Conservation (phyloP, 2,888 invertebrate genomes). For the Lithophane leautieri region DNA sequence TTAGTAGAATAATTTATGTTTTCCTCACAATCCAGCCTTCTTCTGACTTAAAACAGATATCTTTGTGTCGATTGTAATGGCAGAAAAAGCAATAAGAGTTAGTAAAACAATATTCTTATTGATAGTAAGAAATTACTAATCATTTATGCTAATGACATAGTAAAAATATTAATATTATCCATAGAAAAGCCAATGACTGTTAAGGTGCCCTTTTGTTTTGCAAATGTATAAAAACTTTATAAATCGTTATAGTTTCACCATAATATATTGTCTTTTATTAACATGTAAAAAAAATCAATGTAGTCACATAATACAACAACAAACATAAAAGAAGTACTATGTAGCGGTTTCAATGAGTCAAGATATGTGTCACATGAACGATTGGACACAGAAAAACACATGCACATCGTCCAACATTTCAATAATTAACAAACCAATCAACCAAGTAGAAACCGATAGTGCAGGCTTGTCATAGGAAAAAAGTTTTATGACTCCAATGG, state of each 20-base stretch:
- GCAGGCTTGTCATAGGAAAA: slow-evolving; percentile 19
- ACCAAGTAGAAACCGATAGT: slow-evolving; percentile 23
- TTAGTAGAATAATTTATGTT: too few species aligned
- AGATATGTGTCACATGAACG: background rate
- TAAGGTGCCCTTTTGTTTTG: too few species aligned
- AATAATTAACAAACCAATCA: slow-evolving; percentile 29
- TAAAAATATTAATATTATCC: too few species aligned
- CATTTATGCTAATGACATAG: too few species aligned
- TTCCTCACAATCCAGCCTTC: too few species aligned
- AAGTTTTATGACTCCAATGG: slow-evolving; percentile 16
- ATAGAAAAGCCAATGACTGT: too few species aligned
- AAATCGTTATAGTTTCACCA: background rate
- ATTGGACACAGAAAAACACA: slow-evolving; percentile 2
- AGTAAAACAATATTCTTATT: too few species aligned
- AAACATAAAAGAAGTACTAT: background rate
- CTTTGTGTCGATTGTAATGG: too few species aligned
- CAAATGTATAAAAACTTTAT: too few species aligned
- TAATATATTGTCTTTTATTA: background rate
- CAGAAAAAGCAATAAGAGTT: too few species aligned
- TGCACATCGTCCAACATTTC: background rate
- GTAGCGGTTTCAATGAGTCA: background rate
- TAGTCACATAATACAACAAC: background rate
- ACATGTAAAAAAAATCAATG: background rate
- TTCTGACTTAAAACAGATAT: too few species aligned
- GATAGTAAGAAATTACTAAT: too few species aligned